Evolutionary conservation across 2,888 invertebrate genomes (phyloP).

Genomic region (Phyllotreta striolata): DNA sequence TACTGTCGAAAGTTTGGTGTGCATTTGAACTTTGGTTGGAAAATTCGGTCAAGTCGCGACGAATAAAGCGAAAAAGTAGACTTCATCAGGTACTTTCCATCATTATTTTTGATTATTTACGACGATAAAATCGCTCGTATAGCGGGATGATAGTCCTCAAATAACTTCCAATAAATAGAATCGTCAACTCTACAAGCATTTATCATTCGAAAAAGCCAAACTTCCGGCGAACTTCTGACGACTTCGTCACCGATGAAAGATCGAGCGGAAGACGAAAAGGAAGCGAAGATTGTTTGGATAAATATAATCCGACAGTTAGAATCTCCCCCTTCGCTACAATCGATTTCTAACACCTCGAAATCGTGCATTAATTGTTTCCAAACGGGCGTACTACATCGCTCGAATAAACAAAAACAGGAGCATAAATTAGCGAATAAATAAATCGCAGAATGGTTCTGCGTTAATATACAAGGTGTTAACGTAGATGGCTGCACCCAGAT

Average conservation of each 20-base stretch:
- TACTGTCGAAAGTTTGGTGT: too few species aligned
- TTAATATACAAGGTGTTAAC: conserved; percentile 23
- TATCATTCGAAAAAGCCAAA: conserved; percentile 12
- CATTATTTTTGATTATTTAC: too few species aligned
- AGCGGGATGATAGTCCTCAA: too few species aligned
- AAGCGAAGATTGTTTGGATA: conserved; percentile 9
- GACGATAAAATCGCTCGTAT: too few species aligned
- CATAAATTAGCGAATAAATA: background rate
- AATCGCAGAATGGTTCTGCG: background rate
- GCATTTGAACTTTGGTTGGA: too few species aligned
- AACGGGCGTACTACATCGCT: too few species aligned
- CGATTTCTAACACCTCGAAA: background rate
- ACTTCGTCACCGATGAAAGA: conserved; percentile 9
- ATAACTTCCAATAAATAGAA: background rate
- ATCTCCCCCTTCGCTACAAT: background rate
- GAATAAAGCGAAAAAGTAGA: too few species aligned
- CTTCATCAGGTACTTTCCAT: too few species aligned
- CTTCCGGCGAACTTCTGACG: conserved; percentile 2
- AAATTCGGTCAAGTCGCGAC: too few species aligned
- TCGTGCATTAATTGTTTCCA: background rate
- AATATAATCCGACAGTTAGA: too few species aligned
- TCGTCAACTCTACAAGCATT: conserved; percentile 4
- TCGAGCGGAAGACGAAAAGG: conserved; percentile 5
- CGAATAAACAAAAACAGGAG: background rate
- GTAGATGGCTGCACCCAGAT: conserved; percentile 25